Evolutionary conservation across 2,797 vertebrate genomes (phyloP).

Genomic region (Sebastes iracundus): DNA sequence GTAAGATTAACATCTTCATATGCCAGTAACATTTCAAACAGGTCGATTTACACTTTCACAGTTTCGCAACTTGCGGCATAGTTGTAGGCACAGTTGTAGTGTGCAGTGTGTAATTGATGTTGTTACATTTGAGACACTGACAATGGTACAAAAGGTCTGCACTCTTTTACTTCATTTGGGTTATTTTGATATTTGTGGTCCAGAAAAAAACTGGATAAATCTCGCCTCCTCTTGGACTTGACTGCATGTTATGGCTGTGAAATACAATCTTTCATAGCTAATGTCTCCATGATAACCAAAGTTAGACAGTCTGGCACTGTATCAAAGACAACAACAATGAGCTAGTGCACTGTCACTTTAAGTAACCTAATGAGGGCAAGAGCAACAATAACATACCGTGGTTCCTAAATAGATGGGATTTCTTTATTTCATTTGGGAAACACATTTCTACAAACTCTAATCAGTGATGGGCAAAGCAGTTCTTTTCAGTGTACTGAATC

Average conservation of each 20-base stretch:
- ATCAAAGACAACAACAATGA: too few relatives aligned
- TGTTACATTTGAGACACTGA: not conserved
- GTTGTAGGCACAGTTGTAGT: not conserved
- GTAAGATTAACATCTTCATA: conserved; percentile 12
- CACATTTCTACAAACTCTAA: not conserved
- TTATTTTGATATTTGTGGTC: not conserved
- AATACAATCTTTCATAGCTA: not conserved
- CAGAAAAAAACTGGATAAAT: not conserved
- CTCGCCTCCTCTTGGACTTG: not conserved
- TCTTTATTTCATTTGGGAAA: not conserved
- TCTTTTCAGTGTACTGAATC: too few relatives aligned
- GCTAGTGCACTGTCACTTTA: too few relatives aligned
- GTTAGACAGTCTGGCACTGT: not conserved
- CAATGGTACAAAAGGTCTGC: not conserved
- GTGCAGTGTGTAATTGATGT: not conserved
- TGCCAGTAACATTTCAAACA: not conserved
- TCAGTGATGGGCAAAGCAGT: not conserved
- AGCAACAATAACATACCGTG: not conserved
- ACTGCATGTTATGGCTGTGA: not conserved
- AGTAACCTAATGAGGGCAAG: not conserved
- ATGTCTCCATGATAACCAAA: not conserved
- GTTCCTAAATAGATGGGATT: not conserved
- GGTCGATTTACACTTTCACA: not conserved
- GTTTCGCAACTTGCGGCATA: not conserved
- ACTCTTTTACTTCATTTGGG: not conserved